Evolutionary conservation across 2,113 vertebrate genomes (phyloP).

Genomic region (Pedionomus torquatus): DNA sequence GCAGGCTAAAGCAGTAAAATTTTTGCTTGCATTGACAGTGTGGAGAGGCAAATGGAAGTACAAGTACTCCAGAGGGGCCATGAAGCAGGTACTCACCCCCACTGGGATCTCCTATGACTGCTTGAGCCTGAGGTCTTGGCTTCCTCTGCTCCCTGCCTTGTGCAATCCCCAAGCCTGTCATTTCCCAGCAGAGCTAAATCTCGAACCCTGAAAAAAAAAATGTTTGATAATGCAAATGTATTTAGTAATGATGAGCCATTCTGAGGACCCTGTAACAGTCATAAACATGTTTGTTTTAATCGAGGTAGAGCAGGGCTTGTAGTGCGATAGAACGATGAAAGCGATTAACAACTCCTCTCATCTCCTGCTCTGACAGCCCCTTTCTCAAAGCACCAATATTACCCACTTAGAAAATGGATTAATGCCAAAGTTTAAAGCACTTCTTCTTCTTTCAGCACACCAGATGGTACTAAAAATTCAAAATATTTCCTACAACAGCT

Average conservation of each 20-base stretch:
- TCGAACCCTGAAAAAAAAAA: not conserved
- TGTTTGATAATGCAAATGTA: not conserved
- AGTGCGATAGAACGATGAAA: not conserved
- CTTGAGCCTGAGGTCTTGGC: not conserved
- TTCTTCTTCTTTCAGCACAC: slow-evolving; percentile 74
- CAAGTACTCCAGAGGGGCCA: not conserved
- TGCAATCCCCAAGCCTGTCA: not conserved
- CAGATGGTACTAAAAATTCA: slow-evolving; percentile 85
- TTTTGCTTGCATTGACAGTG: not conserved
- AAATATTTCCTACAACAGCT: slow-evolving; percentile 83
- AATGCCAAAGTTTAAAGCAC: slow-evolving; percentile 67
- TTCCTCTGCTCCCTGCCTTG: not conserved
- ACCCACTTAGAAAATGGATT: slow-evolving; percentile 72
- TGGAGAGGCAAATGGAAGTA: not conserved
- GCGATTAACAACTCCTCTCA: slow-evolving; percentile 61
- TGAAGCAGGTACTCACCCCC: not conserved
- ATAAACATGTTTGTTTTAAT: slow-evolving; percentile 58
- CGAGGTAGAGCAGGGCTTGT: slow-evolving; percentile 5
- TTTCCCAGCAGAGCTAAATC: not conserved
- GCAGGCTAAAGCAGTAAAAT: not conserved
- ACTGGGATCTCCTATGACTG: not conserved
- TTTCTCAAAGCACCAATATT: slow-evolving; percentile 66
- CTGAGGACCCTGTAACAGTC: not conserved
- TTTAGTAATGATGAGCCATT: not conserved
- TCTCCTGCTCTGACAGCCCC: slow-evolving; percentile 44